Conservation (phyloP, 2,888 invertebrate genomes). For the Drosophila atroscutellata region DNA sequence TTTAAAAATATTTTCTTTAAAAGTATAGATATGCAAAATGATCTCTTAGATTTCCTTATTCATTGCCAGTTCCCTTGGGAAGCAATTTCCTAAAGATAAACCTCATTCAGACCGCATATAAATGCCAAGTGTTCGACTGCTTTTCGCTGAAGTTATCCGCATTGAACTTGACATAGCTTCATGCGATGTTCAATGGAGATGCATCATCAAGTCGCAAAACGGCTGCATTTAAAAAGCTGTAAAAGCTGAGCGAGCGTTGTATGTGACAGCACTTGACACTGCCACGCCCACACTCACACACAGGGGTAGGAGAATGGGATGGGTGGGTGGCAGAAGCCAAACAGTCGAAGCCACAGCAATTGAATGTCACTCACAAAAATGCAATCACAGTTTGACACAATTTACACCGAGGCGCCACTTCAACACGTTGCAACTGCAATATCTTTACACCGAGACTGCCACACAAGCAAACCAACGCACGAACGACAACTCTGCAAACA, state of each 20-base stretch:
- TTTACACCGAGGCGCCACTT: constrained; percentile 78
- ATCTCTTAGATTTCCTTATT: not conserved
- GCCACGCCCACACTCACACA: constrained; percentile 20
- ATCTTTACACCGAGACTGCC: constrained; percentile 60
- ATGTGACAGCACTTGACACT: constrained; percentile 52
- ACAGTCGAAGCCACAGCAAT: constrained; percentile 63
- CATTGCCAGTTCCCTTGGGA: not conserved
- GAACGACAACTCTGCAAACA: constrained; percentile 75
- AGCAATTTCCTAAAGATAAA: not conserved
- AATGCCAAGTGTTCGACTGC: constrained; percentile 15
- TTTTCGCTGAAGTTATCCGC: constrained; percentile 26
- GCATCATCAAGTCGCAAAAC: constrained; percentile 55
- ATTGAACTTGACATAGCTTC: constrained; percentile 55
- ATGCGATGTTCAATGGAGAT: constrained; percentile 40
- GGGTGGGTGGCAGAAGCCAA: constrained; percentile 46
- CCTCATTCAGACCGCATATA: not conserved
- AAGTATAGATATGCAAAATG: not conserved
- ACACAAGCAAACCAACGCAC: constrained; percentile 49
- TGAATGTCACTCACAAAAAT: constrained; percentile 79
- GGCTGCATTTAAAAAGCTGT: constrained; percentile 58
- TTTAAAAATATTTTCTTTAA: not conserved
- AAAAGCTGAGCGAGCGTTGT: constrained; percentile 38
- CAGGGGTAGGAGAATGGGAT: not conserved
- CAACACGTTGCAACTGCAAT: constrained; percentile 80
- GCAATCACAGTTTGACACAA: constrained; percentile 81